Evolutionary conservation across 2,888 invertebrate genomes (phyloP).

Genomic region (Cyclophora punctaria): DNA sequence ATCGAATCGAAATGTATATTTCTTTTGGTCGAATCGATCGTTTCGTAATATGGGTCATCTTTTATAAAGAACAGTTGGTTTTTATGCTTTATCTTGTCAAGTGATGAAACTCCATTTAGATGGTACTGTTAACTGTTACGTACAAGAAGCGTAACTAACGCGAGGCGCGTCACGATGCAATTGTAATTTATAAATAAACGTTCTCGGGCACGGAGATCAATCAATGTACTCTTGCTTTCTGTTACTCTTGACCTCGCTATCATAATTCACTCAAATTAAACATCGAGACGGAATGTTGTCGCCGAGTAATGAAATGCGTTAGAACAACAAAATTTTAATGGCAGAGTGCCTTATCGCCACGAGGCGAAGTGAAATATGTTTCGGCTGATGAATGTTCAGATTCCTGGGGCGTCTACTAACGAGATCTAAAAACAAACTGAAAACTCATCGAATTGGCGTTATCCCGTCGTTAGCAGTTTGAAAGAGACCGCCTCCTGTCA

Average conservation of each 20-base stretch:
- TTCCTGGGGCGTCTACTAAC: constrained; percentile 47
- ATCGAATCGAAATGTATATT: constrained; percentile 35
- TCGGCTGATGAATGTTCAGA: constrained; percentile 53
- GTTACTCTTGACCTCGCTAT: constrained; percentile 29
- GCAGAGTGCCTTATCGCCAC: constrained; percentile 53
- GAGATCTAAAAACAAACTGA: constrained; percentile 61
- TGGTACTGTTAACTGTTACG: constrained; percentile 28
- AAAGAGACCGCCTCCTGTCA: constrained; percentile 48
- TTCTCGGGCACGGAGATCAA: constrained; percentile 33
- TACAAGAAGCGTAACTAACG: constrained; percentile 43
- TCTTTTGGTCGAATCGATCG: constrained; percentile 34
- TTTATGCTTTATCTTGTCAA: constrained; percentile 52
- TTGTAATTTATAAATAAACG: constrained; percentile 50
- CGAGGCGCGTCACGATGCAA: constrained; percentile 47
- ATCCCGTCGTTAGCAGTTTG: constrained; percentile 41
- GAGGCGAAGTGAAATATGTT: constrained; percentile 52
- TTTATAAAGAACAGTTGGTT: constrained; percentile 42
- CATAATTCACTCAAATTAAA: constrained; percentile 28
- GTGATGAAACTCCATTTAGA: constrained; percentile 55
- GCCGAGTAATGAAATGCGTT: constrained; percentile 52
- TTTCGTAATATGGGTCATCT: constrained; percentile 49
- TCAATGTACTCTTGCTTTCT: constrained; percentile 36
- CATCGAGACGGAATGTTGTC: constrained; percentile 40
- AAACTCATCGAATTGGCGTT: constrained; percentile 44
- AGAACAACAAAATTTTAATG: constrained; percentile 45